Evolutionary conservation across 1,140 invertebrate species (phyloP).

Genomic region (Oreohelix idahoensis): DNA sequence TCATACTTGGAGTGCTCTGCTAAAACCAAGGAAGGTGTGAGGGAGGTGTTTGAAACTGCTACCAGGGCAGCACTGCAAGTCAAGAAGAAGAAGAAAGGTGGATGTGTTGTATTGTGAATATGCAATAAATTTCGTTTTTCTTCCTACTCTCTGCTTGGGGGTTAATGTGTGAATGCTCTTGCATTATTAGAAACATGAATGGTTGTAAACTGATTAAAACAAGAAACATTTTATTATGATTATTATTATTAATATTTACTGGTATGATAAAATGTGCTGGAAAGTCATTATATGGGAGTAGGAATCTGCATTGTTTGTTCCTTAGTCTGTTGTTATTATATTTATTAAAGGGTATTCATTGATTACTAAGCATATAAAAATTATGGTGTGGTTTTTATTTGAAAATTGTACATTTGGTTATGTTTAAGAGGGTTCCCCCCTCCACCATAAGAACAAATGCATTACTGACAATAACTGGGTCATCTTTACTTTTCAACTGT

Average conservation of each 20-base stretch:
- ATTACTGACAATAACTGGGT: too few species aligned
- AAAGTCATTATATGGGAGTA: background rate
- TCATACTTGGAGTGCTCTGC: conserved; percentile 68
- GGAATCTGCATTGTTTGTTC: background rate
- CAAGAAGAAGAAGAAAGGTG: conserved; percentile 55
- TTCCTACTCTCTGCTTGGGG: background rate
- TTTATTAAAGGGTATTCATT: background rate
- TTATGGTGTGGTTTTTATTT: too few species aligned
- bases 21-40: conserved; percentile 61
- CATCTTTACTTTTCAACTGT: too few species aligned
- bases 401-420: too few species aligned
- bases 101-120: conserved; percentile 54
- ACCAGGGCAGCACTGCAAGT: conserved; percentile 49
- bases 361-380: background rate
- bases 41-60: conserved; percentile 62
- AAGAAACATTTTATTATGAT: background rate
- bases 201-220: background rate
- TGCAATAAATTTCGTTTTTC: background rate
- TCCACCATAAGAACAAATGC: too few species aligned
- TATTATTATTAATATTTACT: background rate
- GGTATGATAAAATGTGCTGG: background rate
- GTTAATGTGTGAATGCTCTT: background rate
- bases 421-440: too few species aligned
- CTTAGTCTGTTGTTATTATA: background rate
- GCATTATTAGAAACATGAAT: background rate